Evolutionary conservation across 2,113 vertebrate species (phyloP).

Genomic region (Peucedramus taeniatus): DNA sequence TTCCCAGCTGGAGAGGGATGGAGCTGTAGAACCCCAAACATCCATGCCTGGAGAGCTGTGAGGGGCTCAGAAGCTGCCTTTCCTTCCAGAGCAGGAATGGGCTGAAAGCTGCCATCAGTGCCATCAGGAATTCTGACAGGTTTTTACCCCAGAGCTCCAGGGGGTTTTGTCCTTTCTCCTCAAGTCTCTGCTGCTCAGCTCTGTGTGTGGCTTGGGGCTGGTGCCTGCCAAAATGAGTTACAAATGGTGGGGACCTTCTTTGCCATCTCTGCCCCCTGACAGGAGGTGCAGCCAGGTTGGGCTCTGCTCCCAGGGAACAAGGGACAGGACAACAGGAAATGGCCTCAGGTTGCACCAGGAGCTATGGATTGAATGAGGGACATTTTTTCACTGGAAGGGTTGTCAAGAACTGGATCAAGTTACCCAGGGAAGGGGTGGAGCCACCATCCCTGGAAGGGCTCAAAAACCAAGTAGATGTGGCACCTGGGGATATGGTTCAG

Average conservation of each 20-base stretch:
- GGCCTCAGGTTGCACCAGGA: rapidly evolving
- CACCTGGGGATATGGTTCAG: neutral
- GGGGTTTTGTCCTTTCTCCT: neutral
- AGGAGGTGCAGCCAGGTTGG: neutral
- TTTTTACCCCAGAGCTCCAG: neutral
- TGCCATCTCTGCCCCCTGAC: neutral
- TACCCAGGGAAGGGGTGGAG: neutral
- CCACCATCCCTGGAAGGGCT: neutral
- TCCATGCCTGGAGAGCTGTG: rapidly evolving
- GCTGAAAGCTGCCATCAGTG: neutral
- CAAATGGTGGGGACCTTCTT: neutral
- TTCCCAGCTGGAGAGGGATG: neutral
- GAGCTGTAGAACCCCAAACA: neutral
- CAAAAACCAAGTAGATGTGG: neutral
- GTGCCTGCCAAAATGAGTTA: neutral
- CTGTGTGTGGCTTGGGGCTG: neutral
- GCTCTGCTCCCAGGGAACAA: neutral
- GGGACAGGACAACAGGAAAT: neutral
- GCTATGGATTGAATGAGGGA: too few species aligned
- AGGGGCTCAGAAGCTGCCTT: neutral
- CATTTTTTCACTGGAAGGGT: neutral
- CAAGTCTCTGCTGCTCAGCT: neutral
- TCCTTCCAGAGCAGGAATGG: neutral
- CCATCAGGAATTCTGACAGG: neutral
- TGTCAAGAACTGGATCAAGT: too few species aligned